Evolutionary conservation across 2,888 invertebrate genomes (phyloP), one percentile per base, ranked within the genome.

Genomic region (Phymatocera aterrima): DNA sequence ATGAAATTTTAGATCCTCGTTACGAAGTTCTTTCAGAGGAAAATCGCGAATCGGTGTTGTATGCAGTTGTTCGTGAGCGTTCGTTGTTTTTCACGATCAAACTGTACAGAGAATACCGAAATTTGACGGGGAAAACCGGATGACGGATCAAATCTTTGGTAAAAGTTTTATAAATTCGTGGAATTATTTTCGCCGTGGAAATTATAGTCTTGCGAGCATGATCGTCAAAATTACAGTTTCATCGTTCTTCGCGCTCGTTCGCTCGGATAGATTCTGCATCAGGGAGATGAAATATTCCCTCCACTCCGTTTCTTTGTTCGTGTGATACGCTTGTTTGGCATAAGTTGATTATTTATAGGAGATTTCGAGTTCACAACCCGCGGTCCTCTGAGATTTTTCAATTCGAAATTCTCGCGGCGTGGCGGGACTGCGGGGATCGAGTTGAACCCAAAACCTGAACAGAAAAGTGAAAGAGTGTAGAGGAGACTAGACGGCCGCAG

Each of bases 361-460:
- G 24, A 57, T 57, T 57, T 15, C 12, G 28, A 57, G 12, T 57
- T 57, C 21, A 57, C 15, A 15, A 15, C 57, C n/a, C 51, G 15
- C 37, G 28, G 15, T 46, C 68, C 68, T 28, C 28, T n/a, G 68
- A 24, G 68, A 4, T 43, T 24, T 68, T 65, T 12, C 24, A 43
- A 24, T 46, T n/a, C 43, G 46, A 68, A 24, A 46, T 46, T 46
- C 46, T 68, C 28, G 46, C 68, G 68, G 46, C 12, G 68, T 43
- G 28, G n/a, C 12, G 12, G n/a, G n/a, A n/a, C 18, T 21, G 18
- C 37, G 37, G 64, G 1, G 18, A 4, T 28, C 3, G 28, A 57
- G 5, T 28, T 28, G 46, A 12, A 57, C 15, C 12, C 5, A 57
- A 0, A 15, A 60, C n/a, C 6, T 31, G 28, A 15, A 34, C 18